Base-by-base conservation (phyloP, 2,797 vertebrate species). In the Acanthurus lineatus region DNA sequence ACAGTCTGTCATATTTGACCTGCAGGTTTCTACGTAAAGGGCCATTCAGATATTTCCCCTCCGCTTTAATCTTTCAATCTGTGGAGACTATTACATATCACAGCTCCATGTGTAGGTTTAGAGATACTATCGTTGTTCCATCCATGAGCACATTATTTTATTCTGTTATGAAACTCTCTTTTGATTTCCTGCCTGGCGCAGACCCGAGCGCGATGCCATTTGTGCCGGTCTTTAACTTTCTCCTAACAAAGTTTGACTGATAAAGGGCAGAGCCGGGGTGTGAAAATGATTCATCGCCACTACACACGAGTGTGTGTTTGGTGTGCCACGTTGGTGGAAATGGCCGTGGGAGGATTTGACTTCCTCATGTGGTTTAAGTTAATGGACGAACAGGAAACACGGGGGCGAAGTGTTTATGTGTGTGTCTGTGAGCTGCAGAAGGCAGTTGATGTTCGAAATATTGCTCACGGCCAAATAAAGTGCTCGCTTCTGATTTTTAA, bases 321-420 rank as follows among this genome's bases (percentile, higher is more conserved):
- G 47, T 44, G 22, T 17, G 52, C 40, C 17, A 52, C 9, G n/a
- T 54, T 81, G 68, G 76, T 93, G 93, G 92, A 93, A 94, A 93
- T 88, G 82, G 69, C 76, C 16, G 92, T 93, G 91, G 93, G 94
- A 88, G 91, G 83, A 86, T 17, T 51, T 61, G 28, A 79, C 88
- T 89, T 87, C 83, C 77, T 89, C 49, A 62, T 92, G 87, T 83
- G 86, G 89, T 92, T 92, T 40, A 63, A 62, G 79, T 91, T 92
- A 88, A 92, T 89, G 90, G 91, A 91, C 80, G 78, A 84, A 82
- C 86, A 89, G 93, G 92, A 93, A 90, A 59, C 9, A 20, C 0
- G 91, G 54, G 88, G 89, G 88, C 69, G 76, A 85, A 0, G 72
- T 69, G 82, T 79, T 77, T 48, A 82, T 77, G 70, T 56, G 49